Percentiles rank a stretch among this genome's conserved stretches.
Evolutionary conservation across 2,888 invertebrate species (phyloP).

Genomic region (Apantesis nais): DNA sequence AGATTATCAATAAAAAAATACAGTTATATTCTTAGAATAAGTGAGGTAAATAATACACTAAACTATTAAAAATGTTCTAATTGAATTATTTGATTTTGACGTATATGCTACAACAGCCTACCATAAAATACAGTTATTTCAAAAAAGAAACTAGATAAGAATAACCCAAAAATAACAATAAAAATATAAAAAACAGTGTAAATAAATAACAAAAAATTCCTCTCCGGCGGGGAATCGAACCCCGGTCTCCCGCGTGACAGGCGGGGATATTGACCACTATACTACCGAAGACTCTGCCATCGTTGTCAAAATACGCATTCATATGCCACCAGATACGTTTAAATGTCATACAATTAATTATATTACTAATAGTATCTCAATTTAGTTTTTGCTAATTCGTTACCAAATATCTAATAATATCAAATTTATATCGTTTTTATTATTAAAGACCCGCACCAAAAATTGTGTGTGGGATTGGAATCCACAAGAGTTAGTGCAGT

Average conservation of each 20-base stretch:
- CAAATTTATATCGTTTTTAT: no score
- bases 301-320: background rate
- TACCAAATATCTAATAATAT: no score
- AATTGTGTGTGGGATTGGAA: no score
- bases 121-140: background rate
- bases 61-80: no score
- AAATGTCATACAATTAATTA: no score
- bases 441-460: no score
- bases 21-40: no score
- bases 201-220: constrained; percentile 31
- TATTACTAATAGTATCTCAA: no score
- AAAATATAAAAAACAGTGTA: background rate
- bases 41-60: no score
- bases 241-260: constrained; percentile 84
- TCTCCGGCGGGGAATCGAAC: constrained; percentile 56
- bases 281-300: constrained; percentile 81
- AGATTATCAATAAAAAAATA: no score
- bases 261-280: constrained; percentile 87
- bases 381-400: no score
- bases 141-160: background rate
- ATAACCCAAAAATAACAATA: background rate
- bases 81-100: background rate
- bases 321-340: background rate
- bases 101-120: background rate
- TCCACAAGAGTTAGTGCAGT: no score